These are phyloP conservation scores for Acleris sparsana DNA, from an alignment of 2,888 invertebrate species.

Conservation along the genomic window DNA sequence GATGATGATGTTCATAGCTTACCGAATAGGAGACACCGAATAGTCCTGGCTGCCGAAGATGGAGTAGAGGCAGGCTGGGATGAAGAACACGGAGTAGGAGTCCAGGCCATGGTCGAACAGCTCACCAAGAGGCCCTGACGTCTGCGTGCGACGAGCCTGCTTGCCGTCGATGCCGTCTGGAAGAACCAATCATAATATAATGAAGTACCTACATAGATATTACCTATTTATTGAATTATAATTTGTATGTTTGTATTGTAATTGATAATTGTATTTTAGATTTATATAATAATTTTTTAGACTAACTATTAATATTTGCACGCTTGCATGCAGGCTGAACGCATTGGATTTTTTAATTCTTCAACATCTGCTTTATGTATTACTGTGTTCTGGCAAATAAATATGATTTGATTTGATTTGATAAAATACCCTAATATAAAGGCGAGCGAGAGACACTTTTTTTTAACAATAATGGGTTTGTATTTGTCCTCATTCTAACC, in stretches of 20 bases:
- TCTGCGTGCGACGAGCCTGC: constrained; percentile 97
- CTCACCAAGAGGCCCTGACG: constrained; percentile 97
- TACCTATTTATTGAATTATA: too few relatives aligned
- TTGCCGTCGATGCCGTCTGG: constrained; percentile 99
- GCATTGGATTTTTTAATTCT: too few relatives aligned
- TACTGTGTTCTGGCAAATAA: too few relatives aligned
- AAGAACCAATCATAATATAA: constrained; percentile 27
- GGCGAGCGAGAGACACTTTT: constrained; percentile 44
- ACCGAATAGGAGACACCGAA: constrained; percentile 82
- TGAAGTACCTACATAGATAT: background rate
- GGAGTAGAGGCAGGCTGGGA: constrained; percentile 96
- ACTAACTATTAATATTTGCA: too few relatives aligned
- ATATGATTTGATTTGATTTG: too few relatives aligned
- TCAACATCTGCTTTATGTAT: too few relatives aligned
- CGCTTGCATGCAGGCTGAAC: too few relatives aligned
- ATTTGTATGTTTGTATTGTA: too few relatives aligned
- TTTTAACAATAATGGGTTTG: too few relatives aligned
- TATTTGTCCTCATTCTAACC: too few relatives aligned
- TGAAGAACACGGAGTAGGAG: constrained; percentile 97
- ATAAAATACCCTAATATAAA: background rate
- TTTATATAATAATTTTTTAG: too few relatives aligned
- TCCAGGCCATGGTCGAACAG: constrained; percentile 99
- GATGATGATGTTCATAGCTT: background rate
- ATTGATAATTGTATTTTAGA: too few relatives aligned
- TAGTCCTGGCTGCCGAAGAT: constrained; percentile 92